Evolutionary conservation across 2,113 vertebrate genomes (phyloP).

Genomic region (Saguinus midas): DNA sequence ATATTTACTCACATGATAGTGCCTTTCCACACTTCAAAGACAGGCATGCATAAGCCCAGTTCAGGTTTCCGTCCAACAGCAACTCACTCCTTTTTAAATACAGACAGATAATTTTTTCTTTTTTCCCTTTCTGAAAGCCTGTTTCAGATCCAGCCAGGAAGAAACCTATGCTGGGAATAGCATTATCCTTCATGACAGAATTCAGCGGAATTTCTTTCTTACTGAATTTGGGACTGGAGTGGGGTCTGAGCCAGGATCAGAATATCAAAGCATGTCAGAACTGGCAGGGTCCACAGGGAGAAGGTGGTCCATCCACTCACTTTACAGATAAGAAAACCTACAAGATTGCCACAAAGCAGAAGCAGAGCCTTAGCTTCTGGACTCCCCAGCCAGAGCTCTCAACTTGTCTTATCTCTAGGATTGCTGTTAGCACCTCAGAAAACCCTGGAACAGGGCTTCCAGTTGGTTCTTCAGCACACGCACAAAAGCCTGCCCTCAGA

Average conservation of each 20-base stretch:
- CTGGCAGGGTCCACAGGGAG: background rate
- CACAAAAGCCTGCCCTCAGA: background rate
- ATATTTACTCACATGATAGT: background rate
- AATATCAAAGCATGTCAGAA: background rate
- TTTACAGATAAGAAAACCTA: background rate
- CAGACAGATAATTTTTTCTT: background rate
- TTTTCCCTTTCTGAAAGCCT: background rate
- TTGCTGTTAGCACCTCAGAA: background rate
- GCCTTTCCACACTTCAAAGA: slow-evolving; percentile 4
- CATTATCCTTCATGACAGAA: background rate
- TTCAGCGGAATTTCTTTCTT: background rate
- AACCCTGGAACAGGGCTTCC: background rate
- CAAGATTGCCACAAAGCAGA: background rate
- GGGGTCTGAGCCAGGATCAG: background rate
- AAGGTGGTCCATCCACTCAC: background rate
- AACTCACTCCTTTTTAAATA: background rate
- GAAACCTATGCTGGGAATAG: background rate
- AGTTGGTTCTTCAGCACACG: background rate
- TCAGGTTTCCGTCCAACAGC: background rate
- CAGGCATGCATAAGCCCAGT: background rate
- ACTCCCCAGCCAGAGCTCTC: background rate
- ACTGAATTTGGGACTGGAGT: background rate
- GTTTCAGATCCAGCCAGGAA: background rate
- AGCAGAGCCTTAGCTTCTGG: background rate
- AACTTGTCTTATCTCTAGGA: background rate